Conservation (phyloP, 2,797 vertebrate species). For the Luscinia luscinia region DNA sequence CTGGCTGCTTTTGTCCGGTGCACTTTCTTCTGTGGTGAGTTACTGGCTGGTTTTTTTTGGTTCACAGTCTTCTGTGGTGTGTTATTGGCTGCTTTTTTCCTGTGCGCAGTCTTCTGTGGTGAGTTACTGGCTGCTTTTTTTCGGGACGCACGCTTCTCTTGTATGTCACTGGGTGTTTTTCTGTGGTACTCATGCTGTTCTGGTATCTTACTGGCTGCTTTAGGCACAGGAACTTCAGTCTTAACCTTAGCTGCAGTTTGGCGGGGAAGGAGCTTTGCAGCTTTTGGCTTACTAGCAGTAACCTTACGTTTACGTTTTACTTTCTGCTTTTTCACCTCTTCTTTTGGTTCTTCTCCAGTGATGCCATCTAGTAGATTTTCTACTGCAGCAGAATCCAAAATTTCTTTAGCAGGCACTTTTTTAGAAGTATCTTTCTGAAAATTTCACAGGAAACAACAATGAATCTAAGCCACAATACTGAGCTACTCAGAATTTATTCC, state of each 20-base stretch:
- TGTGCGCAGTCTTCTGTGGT: accelerated
- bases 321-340: constrained; percentile 70
- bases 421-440: constrained; percentile 78
- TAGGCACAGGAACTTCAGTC: not conserved
- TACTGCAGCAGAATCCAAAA: constrained; percentile 81
- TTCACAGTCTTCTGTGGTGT: not conserved
- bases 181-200: not conserved
- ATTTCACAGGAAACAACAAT: not conserved
- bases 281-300: constrained; percentile 37
- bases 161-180: not conserved
- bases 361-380: constrained; percentile 80
- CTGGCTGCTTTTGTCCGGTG: not conserved
- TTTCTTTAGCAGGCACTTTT: constrained; percentile 71
- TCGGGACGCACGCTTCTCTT: accelerated
- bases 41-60: not conserved
- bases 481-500: not conserved
- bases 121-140: not conserved
- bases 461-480: not conserved
- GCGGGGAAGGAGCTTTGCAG: constrained; percentile 56
- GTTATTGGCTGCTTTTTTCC: not conserved
- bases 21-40: not conserved
- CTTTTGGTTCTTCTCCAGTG: constrained; percentile 69
- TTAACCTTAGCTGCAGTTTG: not conserved
- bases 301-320: not conserved
- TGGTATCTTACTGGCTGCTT: not conserved